phyloP scores from a whole-genome alignment of 2,113 vertebrate species.

The Eira barbara region DNA sequence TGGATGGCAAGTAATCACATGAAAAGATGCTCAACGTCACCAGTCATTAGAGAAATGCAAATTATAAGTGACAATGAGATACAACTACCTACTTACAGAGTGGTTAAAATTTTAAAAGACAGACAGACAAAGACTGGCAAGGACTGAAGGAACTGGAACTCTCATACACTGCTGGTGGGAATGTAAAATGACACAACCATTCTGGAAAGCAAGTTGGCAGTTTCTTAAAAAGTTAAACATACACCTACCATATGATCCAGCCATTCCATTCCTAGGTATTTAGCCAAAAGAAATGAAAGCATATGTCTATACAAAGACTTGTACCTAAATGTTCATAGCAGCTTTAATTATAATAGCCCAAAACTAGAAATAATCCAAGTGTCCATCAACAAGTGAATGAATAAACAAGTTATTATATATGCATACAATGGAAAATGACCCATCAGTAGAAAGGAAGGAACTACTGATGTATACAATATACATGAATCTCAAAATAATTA shows the following conservation, averaged over 20 bases:
- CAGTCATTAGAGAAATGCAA: neutral
- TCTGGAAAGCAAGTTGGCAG: conserved; percentile 27
- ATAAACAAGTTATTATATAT: neutral
- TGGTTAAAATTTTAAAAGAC: neutral
- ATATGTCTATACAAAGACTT: conserved; percentile 20
- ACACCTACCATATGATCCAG: neutral
- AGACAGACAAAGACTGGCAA: neutral
- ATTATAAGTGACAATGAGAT: neutral
- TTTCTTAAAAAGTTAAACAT: conserved; percentile 22
- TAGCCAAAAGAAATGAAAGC: conserved; percentile 35
- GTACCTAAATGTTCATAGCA: neutral
- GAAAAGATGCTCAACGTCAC: neutral
- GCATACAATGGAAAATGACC: neutral
- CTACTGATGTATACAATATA: neutral
- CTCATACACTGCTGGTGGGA: neutral
- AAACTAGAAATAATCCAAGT: neutral
- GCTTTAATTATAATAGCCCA: neutral
- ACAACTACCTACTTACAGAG: neutral
- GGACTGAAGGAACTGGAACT: neutral
- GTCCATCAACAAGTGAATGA: neutral
- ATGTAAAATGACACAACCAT: neutral
- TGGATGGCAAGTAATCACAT: neutral
- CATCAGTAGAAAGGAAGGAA: neutral
- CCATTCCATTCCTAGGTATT: neutral
- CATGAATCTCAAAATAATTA: conserved; percentile 23